Percentiles rank a stretch among this genome's conserved stretches.
Evolutionary conservation across 2,113 vertebrate genomes (phyloP).

Genomic region (Meriones unguiculatus): DNA sequence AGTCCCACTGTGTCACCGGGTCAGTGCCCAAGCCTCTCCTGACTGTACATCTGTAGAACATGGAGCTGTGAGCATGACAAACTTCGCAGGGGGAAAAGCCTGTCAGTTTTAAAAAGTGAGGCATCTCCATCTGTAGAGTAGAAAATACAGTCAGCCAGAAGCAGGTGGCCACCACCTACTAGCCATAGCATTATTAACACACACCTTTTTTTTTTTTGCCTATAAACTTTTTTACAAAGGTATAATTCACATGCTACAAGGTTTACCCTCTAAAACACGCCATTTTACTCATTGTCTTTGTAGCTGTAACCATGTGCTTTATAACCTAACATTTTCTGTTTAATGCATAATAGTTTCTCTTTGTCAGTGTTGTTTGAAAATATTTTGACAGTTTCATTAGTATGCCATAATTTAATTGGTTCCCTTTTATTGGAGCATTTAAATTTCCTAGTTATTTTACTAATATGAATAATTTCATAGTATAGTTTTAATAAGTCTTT

Average conservation of each 20-base stretch:
- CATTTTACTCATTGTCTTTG: background rate
- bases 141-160: background rate
- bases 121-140: background rate
- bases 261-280: background rate
- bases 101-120: background rate
- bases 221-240: background rate
- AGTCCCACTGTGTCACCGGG: background rate
- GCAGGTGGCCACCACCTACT: background rate
- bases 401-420: background rate
- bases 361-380: background rate
- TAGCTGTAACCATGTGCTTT: background rate
- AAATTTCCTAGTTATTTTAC: background rate
- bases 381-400: background rate
- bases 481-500: background rate
- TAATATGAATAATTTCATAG: background rate
- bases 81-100: background rate
- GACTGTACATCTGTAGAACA: background rate
- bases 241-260: background rate
- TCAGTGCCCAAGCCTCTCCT: background rate
- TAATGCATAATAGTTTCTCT: background rate
- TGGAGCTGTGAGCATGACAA: background rate
- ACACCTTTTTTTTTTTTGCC: background rate
- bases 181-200: background rate
- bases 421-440: background rate
- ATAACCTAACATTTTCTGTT: background rate